Base-by-base conservation (phyloP, 2,113 vertebrate genomes). In the Marmota monax region DNA sequence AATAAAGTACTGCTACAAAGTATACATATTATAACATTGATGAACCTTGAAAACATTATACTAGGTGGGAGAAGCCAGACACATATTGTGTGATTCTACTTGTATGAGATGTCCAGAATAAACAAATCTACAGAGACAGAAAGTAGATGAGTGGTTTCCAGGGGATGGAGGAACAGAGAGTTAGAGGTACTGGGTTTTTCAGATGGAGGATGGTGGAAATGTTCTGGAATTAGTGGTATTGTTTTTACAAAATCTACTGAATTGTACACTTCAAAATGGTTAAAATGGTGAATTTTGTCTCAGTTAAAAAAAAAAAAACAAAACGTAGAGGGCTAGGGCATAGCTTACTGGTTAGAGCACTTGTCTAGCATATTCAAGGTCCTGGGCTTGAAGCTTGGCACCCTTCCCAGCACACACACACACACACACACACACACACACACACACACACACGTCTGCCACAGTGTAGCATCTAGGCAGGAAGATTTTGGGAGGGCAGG, bases 141-240 rank as follows among this genome's bases (percentile, higher is more conserved):
- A 79, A 74, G 39, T 37, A 51, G 88, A 61, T 16, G 20, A 27
- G 2, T 14, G 23, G n/a, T 53, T 27, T 61, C 74, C 69, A 72
- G 37, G 32, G 69, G 11, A 0, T 11, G n/a, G 29, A 23, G 39
- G 42, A 63, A n/a, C 37, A 53, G 10, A n/a, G 39, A 76, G 5
- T 23, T 76, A 42, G 20, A 85, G 72, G 34, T 53, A 11, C 9
- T 20, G 32, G n/a, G 70, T 25, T 70, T 93, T 56, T 63, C 79
- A 85, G 4, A 14, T 72, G 45, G n/a, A 85, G 51, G 51, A 29
- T 39, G 48, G 76, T 70, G 42, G n/a, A 58, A 63, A 53, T n/a
- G 23, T 85, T 85, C 61, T 85, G 45, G 58, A 85, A 82, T 95
- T 82, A 84, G 70, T 29, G 56, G 29, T 23, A 53, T 69, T 80